A percentile compares a stretch with the other conserved stretches of the same genome.
Evolutionary conservation across 2,888 invertebrate genomes (phyloP).

Genomic region (Eilema griseolum): DNA sequence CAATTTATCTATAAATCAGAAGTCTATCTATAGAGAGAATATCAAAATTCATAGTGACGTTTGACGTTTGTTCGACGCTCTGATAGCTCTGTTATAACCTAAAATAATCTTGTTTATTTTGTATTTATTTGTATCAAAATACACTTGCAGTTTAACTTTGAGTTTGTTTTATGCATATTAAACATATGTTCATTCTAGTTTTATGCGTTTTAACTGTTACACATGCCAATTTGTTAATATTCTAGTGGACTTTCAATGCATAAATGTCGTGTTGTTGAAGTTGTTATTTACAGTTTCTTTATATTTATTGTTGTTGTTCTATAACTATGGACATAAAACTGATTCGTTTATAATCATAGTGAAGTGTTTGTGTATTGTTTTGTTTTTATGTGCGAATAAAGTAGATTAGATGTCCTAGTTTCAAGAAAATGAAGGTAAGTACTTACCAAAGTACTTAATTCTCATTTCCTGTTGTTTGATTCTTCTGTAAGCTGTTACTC

Average conservation of each 20-base stretch:
- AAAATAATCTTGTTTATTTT: conserved; percentile 54
- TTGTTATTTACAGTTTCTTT: not conserved
- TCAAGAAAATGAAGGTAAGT: conserved; percentile 3
- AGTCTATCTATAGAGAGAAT: not conserved
- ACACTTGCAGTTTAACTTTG: not conserved
- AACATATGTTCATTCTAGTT: not conserved
- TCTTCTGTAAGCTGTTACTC: not conserved
- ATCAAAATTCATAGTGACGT: conserved; percentile 15
- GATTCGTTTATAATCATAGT: not conserved
- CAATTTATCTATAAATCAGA: not conserved
- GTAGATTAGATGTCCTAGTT: not conserved
- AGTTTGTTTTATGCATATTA: not conserved
- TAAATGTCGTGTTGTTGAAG: not conserved
- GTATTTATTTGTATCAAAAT: conserved; percentile 18
- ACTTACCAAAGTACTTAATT: not conserved
- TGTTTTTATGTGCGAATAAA: not conserved
- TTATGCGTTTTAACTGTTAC: not conserved
- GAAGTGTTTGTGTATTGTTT: not conserved
- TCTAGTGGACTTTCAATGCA: not conserved
- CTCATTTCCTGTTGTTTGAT: not conserved
- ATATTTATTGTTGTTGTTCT: not conserved
- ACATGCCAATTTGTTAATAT: not conserved
- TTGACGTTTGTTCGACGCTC: conserved; percentile 62
- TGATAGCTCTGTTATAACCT: conserved; percentile 55
- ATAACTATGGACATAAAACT: not conserved